These are phyloP conservation scores for Drosophila bunnanda DNA, from an alignment of 2,888 invertebrate genomes.

Conservation along the genomic window DNA sequence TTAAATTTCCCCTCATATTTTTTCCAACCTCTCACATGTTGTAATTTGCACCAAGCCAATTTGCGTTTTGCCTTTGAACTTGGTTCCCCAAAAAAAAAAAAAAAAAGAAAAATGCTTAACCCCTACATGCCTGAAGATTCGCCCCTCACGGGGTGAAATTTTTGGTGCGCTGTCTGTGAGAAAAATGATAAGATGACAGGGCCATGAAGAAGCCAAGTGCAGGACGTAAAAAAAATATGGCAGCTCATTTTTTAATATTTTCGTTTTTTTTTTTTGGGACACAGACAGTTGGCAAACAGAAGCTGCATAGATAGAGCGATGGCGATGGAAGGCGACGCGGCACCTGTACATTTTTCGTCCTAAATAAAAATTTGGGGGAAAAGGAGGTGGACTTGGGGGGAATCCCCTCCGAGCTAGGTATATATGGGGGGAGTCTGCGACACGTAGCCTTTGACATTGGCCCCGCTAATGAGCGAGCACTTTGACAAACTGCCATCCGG, in stretches of 20 bases:
- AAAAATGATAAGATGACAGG: conserved; percentile 80
- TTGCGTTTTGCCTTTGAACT: conserved; percentile 74
- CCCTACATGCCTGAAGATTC: conserved; percentile 49
- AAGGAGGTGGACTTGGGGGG: not conserved
- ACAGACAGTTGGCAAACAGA: conserved; percentile 74
- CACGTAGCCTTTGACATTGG: conserved; percentile 79
- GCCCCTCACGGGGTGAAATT: not conserved
- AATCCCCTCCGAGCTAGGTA: not conserved
- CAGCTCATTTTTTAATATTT: conserved; percentile 76
- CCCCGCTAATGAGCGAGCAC: conserved; percentile 75
- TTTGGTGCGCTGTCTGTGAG: conserved; percentile 57
- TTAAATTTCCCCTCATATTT: conserved; percentile 4
- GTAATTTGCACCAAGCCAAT: conserved; percentile 73
- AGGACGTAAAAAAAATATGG: conserved; percentile 58
- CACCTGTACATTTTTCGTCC: conserved; percentile 56
- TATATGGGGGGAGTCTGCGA: conserved; percentile 53
- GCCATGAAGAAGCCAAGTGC: conserved; percentile 58
- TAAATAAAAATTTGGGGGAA: conserved; percentile 55
- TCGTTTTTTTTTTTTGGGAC: conserved; percentile 37
- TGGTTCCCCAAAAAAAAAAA: conserved; percentile 58
- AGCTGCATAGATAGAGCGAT: conserved; percentile 47
- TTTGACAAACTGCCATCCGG: conserved; percentile 56
- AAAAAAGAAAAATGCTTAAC: conserved; percentile 57
- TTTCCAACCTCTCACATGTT: conserved; percentile 57
- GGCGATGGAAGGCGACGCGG: conserved; percentile 20